Percentiles rank a stretch among this genome's conserved stretches.
phyloP scores from a whole-genome alignment of 2,113 vertebrate genomes.

The Carollia perspicillata region DNA sequence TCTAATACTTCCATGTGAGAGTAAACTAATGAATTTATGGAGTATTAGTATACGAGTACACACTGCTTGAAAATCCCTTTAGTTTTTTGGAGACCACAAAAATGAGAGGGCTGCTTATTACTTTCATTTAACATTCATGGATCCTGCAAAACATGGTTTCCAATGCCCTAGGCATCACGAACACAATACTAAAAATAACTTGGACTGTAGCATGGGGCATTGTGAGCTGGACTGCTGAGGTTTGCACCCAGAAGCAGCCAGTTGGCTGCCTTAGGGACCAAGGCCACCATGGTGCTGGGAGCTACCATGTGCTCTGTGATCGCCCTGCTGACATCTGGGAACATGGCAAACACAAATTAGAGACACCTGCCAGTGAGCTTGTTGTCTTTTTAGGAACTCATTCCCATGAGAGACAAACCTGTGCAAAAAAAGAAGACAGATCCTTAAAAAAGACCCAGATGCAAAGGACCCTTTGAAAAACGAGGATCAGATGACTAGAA shows the following conservation, averaged over 20 bases:
- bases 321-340: not conserved
- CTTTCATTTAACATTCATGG: not conserved
- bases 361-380: not conserved
- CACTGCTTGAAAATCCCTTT: not conserved
- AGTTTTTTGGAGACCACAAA: not conserved
- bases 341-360: not conserved
- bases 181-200: not conserved
- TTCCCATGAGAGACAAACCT: conserved; percentile 87
- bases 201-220: not conserved
- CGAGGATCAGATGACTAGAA: conserved; percentile 90
- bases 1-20: not conserved
- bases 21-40: conserved; percentile 5
- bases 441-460: conserved; percentile 85
- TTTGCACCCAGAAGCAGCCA: not conserved
- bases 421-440: conserved; percentile 91
- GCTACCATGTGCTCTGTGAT: not conserved
- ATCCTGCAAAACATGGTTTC: not conserved
- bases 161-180: not conserved
- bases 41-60: not conserved
- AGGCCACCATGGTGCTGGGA: not conserved
- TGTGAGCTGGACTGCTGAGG: not conserved
- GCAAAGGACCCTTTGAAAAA: conserved; percentile 90
- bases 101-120: not conserved
- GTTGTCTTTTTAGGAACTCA: not conserved
- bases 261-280: not conserved